Percentiles rank a stretch among this genome's conserved stretches.
Evolutionary conservation across 2,888 invertebrate species (phyloP).

Genomic region (Lepidochitona cinerea): DNA sequence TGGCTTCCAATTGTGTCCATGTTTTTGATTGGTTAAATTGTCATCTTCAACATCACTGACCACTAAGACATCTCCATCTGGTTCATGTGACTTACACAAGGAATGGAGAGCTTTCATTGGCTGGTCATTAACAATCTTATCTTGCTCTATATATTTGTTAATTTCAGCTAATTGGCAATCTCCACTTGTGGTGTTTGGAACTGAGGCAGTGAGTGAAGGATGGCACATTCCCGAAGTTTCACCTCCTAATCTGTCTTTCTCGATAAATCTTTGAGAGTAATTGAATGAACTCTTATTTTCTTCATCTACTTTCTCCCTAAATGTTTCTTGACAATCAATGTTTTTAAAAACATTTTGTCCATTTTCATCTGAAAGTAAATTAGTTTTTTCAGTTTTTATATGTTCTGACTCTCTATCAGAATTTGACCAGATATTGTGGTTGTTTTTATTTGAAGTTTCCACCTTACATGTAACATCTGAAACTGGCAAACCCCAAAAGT

Average conservation of each 20-base stretch:
- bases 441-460: background rate
- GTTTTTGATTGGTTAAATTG: background rate
- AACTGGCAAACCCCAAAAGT: background rate
- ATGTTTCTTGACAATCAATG: no score
- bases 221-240: background rate
- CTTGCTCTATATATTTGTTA: background rate
- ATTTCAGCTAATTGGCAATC: background rate
- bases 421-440: no score
- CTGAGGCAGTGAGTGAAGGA: background rate
- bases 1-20: constrained; percentile 38
- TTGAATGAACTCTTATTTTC: background rate
- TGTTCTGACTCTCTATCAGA: no score
- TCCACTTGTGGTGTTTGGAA: background rate
- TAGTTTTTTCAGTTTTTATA: no score
- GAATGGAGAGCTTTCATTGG: background rate
- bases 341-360: no score
- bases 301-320: background rate
- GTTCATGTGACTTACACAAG: constrained; percentile 32
- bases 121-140: background rate
- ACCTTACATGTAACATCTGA: background rate
- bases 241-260: background rate
- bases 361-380: no score
- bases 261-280: background rate
- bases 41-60: constrained; percentile 12
- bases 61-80: constrained; percentile 40